Evolutionary conservation across 2,113 vertebrate genomes (phyloP), one percentile per base, ranked within the genome.

Genomic region (Fregata magnificens): DNA sequence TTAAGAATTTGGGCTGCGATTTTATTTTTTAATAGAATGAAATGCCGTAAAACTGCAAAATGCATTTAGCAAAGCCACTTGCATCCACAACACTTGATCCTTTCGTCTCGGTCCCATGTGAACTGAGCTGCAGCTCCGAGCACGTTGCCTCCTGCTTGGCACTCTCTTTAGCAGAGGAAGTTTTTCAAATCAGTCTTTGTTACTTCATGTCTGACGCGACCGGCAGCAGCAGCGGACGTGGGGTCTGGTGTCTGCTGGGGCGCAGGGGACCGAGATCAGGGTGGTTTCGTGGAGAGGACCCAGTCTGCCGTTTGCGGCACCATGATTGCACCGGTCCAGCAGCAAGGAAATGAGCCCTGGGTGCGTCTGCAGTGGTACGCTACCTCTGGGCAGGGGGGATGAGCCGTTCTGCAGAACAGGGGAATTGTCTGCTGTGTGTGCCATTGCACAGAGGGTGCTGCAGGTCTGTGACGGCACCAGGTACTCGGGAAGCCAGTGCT

Each of bases 191-290:
- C 32, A 24, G 50, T 25, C 73, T 70, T 70, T 59, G 74, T 88
- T 26, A 8, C 53, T 87, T 19, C 10, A 1, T 6, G 4, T 59
- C 19, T 29, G 66, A n/a, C 0, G 1, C 1, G 4, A 53, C 19
- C 16, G 8, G 65, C 20, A 10, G 45, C 72, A 59, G 78, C 4
- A 2, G 32, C 10, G 12, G 49, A 36, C 19, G 2, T 0, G 0
- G 47, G 58, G 38, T 65, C 66, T 52, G 61, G 45, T 56, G 56
- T 73, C 49, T 65, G 55, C 32, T n/a, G 77, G 49, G 55, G 38
- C 2, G 1, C 42, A 24, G 83, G 40, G 29, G 9, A 19, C 67
- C 1, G 2, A 24, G 47, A 14, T 44, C 31, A 3, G 73, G 26
- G 18, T 56, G 70, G 31, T 19, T 52, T 53, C 10, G 13, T 42